Percentiles rank a stretch among this genome's conserved stretches.
These are phyloP conservation scores for Oryzias curvinotus DNA, from an alignment of 2,113 vertebrate species.

Conservation along the genomic window DNA sequence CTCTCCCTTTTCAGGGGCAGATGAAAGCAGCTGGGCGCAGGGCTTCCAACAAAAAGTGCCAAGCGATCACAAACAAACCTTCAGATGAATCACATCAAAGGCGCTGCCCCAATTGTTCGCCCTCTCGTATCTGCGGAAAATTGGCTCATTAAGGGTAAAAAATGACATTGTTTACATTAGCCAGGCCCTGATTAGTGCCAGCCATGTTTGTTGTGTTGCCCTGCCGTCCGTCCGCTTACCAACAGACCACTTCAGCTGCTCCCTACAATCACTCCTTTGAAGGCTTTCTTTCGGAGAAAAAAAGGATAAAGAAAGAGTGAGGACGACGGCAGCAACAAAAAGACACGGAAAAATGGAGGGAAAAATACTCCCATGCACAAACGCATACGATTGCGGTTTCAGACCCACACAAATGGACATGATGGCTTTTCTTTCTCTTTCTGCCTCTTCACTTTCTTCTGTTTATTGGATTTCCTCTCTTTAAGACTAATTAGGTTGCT, in stretches of 20 bases:
- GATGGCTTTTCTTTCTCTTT: slow-evolving; percentile 57
- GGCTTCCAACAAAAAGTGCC: slow-evolving; percentile 81
- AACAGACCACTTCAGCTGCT: slow-evolving; percentile 77
- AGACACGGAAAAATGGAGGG: slow-evolving; percentile 42
- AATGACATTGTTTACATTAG: slow-evolving; percentile 85
- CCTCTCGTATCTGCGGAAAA: slow-evolving; percentile 81
- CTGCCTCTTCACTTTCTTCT: slow-evolving; percentile 43
- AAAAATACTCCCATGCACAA: slow-evolving; percentile 25
- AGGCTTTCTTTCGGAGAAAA: slow-evolving; percentile 75
- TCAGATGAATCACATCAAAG: slow-evolving; percentile 86
- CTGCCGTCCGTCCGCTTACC: slow-evolving; percentile 71
- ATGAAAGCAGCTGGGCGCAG: slow-evolving; percentile 79
- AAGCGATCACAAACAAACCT: slow-evolving; percentile 80
- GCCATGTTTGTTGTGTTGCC: slow-evolving; percentile 76
- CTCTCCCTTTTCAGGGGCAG: slow-evolving; percentile 77
- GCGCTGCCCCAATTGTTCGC: slow-evolving; percentile 79
- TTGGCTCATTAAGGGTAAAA: slow-evolving; percentile 87
- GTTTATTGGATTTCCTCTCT: slow-evolving; percentile 71
- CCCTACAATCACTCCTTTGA: slow-evolving; percentile 79
- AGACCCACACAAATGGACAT: slow-evolving; percentile 62
- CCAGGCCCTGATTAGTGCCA: slow-evolving; percentile 79
- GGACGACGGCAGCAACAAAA: slow-evolving; percentile 59
- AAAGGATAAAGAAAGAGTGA: slow-evolving; percentile 60
- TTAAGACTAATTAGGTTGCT: slow-evolving; percentile 84
- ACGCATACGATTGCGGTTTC: slow-evolving; percentile 53